Conservation (phyloP, 2,888 invertebrate genomes). For the Timema cristinae region DNA sequence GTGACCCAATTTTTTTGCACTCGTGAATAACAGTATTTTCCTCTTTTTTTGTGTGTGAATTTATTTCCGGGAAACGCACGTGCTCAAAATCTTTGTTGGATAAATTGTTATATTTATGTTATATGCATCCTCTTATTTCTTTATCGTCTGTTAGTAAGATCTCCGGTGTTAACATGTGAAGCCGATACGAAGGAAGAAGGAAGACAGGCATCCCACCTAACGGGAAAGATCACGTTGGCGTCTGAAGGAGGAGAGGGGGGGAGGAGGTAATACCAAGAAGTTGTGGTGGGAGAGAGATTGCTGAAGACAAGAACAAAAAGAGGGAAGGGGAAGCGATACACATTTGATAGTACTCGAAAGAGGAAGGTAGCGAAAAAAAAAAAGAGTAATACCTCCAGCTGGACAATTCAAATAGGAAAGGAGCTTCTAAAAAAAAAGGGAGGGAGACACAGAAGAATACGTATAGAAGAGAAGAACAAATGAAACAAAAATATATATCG, state of each 20-base stretch:
- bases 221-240: conserved; percentile 1
- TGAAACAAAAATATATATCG: not conserved
- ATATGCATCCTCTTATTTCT: no score
- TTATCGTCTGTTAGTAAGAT: not conserved
- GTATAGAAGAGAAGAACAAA: not conserved
- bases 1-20: no score
- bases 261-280: not conserved
- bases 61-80: no score
- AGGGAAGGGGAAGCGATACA: conserved; percentile 14
- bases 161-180: not conserved
- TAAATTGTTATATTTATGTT: no score
- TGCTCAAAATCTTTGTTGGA: no score
- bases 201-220: conserved; percentile 11
- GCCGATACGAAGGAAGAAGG: not conserved
- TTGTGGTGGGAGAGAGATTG: not conserved
- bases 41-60: no score
- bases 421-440: not conserved
- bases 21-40: no score
- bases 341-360: conserved; percentile 9
- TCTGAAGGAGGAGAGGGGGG: not conserved
- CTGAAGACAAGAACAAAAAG: no score
- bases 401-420: no score
- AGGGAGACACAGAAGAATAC: not conserved
- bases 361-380: no score
- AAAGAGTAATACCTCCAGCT: no score